phyloP scores from a whole-genome alignment of 1,140 invertebrate species.

The Heliconius himera region DNA sequence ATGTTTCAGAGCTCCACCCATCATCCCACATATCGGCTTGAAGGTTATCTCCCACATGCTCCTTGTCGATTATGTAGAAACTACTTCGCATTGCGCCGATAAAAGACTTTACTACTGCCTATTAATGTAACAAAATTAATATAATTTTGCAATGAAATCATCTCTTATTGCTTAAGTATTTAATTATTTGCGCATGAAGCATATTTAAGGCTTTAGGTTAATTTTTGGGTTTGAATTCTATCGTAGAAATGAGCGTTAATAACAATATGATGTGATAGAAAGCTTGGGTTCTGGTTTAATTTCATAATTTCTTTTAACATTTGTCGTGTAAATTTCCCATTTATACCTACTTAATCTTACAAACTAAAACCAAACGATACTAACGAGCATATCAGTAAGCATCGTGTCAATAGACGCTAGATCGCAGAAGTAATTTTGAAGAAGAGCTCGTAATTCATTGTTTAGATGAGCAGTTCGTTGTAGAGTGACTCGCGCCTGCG shows the following conservation, averaged over 20 bases:
- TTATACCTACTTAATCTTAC: background rate
- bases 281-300: too few relatives aligned
- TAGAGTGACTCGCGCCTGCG: slow-evolving; percentile 73
- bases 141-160: too few relatives aligned
- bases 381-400: slow-evolving; percentile 55
- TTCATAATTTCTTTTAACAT: too few relatives aligned
- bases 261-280: too few relatives aligned
- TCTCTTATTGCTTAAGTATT: too few relatives aligned
- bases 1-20: slow-evolving; percentile 66
- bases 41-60: slow-evolving; percentile 67
- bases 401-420: slow-evolving; percentile 79
- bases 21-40: slow-evolving; percentile 82
- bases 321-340: too few relatives aligned
- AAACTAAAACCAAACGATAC: background rate
- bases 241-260: too few relatives aligned
- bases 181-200: too few relatives aligned
- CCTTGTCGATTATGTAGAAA: slow-evolving; percentile 80
- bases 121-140: background rate
- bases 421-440: slow-evolving; percentile 81
- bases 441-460: slow-evolving; percentile 71
- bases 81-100: slow-evolving; percentile 79
- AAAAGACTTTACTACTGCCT: slow-evolving; percentile 82
- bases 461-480: slow-evolving; percentile 79
- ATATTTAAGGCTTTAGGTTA: too few relatives aligned
- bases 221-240: too few relatives aligned